phyloP scores from a whole-genome alignment of 2,113 vertebrate genomes.

The Panthera tigris region DNA sequence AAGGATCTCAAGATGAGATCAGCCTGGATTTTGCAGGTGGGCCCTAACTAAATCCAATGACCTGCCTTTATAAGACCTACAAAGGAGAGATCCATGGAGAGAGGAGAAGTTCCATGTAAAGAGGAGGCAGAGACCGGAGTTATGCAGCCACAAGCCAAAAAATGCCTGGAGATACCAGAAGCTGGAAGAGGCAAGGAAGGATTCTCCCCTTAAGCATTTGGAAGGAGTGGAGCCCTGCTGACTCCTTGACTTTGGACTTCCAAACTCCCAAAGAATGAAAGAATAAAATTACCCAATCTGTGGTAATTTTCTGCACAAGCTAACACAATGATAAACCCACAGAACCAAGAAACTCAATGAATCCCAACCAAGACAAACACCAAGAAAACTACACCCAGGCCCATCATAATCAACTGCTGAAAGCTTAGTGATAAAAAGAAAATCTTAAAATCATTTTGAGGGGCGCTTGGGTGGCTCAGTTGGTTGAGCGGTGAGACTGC shows the following conservation, averaged over 20 bases:
- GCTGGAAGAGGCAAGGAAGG: background rate
- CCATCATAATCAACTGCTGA: background rate
- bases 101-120: background rate
- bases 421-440: background rate
- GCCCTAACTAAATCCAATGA: background rate
- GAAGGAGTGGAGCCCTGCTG: background rate
- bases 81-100: background rate
- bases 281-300: background rate
- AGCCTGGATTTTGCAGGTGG: background rate
- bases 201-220: background rate
- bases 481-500: too few species aligned
- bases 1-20: background rate
- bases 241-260: background rate
- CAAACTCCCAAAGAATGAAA: background rate
- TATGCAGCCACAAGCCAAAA: background rate
- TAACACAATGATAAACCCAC: background rate
- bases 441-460: background rate
- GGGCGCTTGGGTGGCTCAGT: too few species aligned
- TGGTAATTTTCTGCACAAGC: background rate
- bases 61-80: background rate
- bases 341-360: background rate
- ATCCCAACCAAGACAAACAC: background rate
- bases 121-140: background rate
- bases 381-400: background rate
- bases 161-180: background rate